Evolutionary conservation across 1,140 invertebrate species (phyloP), one percentile per base, ranked within the genome.

Genomic region (Drosophila arizonae): DNA sequence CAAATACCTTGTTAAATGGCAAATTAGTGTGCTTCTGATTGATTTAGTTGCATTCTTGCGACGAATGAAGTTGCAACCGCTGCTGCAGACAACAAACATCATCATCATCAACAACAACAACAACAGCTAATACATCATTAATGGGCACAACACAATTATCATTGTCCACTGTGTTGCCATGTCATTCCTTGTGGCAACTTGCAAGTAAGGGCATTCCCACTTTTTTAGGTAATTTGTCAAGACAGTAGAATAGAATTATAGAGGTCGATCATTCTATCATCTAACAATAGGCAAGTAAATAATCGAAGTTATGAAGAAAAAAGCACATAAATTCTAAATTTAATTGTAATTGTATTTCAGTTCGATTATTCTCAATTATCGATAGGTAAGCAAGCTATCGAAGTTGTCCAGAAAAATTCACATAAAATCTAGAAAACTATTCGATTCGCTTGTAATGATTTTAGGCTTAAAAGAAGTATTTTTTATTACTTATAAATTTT

Each of bases 1-100:
- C 90, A 91, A 91, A 91, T 91, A 82, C 90, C 90, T 88, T 91
- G 90, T 90, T 91, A 91, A 91, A 91, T 91, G 90, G 90, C 90
- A 91, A 91, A 91, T 91, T 91, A 91, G 90, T 91, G 90, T 85
- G 81, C 76, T 58, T 82, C 68, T 91, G 90, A 91, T 91, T 91
- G 90, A 90, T 91, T 88, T 90, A 88, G 84, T 88, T 84, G 84
- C 84, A 88, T 89, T 88, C 84, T 89, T 86, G 64, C 56, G 69
- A 43, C 76, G 84, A 79, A 87, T 84, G 72, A 88, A 87, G 82
- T 86, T 87, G 84, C 81, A 74, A 85, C 80, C 41, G 71, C 33
- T 4, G 58, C 51, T 41, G 73, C 62, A 57, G 74, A 67, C 81
- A 77, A 71, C 46, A 11, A 61, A 43, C 50, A 54, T 28, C 36